A percentile compares a stretch with the other conserved stretches of the same genome.
phyloP scores from a whole-genome alignment of 2,797 vertebrate species.

The Chaunax sp. region DNA sequence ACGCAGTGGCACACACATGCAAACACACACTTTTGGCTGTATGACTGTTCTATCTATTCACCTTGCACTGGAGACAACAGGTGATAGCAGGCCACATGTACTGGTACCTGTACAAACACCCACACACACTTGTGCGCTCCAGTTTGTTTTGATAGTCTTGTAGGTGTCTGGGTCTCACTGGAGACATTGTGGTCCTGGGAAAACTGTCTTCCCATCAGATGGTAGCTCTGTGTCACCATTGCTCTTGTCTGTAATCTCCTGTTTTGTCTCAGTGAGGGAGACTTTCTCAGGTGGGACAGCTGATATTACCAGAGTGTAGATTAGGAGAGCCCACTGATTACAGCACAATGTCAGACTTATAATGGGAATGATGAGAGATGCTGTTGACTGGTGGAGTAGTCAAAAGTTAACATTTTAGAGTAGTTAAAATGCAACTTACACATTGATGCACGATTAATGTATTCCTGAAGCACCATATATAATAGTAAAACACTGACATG shows the following conservation, averaged over 20 bases:
- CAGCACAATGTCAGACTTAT: background rate
- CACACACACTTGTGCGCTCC: slow-evolving; percentile 41
- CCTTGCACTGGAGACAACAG: slow-evolving; percentile 43
- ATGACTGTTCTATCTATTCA: slow-evolving; percentile 37
- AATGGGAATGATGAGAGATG: slow-evolving; percentile 3
- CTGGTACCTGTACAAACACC: slow-evolving; percentile 32
- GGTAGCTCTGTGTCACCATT: slow-evolving; percentile 63
- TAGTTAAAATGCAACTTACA: no score
- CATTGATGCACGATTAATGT: no score
- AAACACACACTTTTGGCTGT: slow-evolving; percentile 4
- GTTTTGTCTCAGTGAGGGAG: slow-evolving; percentile 80
- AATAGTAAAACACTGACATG: background rate
- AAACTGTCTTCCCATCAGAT: slow-evolving; percentile 72
- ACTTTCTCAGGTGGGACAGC: slow-evolving; percentile 63
- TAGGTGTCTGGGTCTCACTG: slow-evolving; percentile 67
- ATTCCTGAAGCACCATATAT: no score
- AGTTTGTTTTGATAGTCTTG: slow-evolving; percentile 75
- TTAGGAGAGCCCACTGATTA: slow-evolving; percentile 19
- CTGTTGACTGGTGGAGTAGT: no score
- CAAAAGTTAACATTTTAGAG: no score
- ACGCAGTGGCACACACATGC: slow-evolving; percentile 4
- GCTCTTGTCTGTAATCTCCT: slow-evolving; percentile 76
- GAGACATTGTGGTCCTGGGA: slow-evolving; percentile 80
- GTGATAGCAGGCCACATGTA: slow-evolving; percentile 48
- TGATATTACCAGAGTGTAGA: slow-evolving; percentile 49